These are phyloP conservation scores for Todus mexicanus DNA, from an alignment of 2,797 vertebrate genomes.

Conservation along the genomic window DNA sequence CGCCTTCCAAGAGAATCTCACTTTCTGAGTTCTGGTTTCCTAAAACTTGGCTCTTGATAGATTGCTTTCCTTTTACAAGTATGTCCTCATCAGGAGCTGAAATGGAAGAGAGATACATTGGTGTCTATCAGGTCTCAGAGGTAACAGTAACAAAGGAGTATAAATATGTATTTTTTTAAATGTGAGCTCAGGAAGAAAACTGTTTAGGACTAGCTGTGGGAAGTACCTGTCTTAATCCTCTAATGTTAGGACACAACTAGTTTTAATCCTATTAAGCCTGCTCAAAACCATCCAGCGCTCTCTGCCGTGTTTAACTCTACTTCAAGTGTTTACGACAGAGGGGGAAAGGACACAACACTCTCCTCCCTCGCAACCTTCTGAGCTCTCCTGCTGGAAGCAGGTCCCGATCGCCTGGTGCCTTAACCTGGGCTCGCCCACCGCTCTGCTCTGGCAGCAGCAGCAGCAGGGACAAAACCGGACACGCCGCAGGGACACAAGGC, in stretches of 20 bases:
- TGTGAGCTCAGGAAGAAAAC: background rate
- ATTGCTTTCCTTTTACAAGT: slow-evolving; percentile 91
- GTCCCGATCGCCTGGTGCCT: rapidly evolving
- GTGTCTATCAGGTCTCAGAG: slow-evolving; percentile 40
- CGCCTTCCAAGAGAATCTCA: slow-evolving; percentile 86
- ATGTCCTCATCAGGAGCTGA: slow-evolving; percentile 91
- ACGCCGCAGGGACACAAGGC: too few species aligned
- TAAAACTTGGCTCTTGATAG: slow-evolving; percentile 89
- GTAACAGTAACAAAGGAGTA: background rate
- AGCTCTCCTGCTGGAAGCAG: background rate
- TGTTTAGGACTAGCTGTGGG: background rate
- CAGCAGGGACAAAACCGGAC: background rate
- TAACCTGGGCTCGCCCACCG: too few species aligned
- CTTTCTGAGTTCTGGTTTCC: slow-evolving; percentile 93
- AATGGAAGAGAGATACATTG: slow-evolving; percentile 52
- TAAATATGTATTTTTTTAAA: background rate
- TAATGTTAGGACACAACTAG: background rate
- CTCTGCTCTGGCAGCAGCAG: too few species aligned
- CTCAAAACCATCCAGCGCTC: background rate
- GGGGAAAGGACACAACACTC: background rate
- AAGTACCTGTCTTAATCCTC: background rate
- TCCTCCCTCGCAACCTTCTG: background rate
- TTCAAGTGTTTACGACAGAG: background rate
- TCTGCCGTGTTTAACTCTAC: background rate
- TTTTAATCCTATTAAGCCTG: slow-evolving; percentile 65